Percentiles rank a stretch among this genome's conserved stretches.
Evolutionary conservation across 2,797 vertebrate genomes (phyloP).

Genomic region (Tamandua tetradactyla): DNA sequence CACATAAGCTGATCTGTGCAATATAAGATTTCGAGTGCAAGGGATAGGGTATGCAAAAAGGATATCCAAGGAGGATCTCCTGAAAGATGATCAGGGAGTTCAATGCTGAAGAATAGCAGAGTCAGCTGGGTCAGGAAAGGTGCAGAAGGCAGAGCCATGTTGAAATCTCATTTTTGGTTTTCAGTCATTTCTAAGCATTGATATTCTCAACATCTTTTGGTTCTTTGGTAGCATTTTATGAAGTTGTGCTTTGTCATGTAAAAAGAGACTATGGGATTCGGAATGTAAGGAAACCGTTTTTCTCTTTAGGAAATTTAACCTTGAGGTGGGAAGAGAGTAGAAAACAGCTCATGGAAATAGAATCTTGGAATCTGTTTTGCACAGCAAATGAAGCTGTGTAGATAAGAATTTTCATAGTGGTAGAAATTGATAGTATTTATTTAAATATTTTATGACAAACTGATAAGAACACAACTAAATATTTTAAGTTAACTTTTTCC

Average conservation of each 20-base stretch:
- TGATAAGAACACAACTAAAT: background rate
- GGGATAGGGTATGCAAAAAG: too few species aligned
- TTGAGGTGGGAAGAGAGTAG: background rate
- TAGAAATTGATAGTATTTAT: background rate
- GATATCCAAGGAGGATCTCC: background rate
- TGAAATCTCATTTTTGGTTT: background rate
- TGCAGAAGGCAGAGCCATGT: background rate
- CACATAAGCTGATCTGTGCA: too few species aligned
- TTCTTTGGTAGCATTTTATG: background rate
- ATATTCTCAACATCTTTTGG: background rate
- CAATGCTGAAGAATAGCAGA: background rate
- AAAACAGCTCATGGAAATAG: background rate
- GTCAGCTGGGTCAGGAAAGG: too few species aligned
- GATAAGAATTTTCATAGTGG: background rate
- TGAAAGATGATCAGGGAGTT: background rate
- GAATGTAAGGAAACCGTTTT: background rate
- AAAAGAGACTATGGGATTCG: background rate
- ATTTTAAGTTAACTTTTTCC: constrained; percentile 19
- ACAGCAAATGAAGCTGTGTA: background rate
- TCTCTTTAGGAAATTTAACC: background rate
- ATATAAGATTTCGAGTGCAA: background rate
- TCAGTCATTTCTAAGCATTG: background rate
- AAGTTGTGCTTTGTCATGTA: background rate
- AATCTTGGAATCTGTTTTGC: background rate
- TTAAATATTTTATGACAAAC: background rate